phyloP scores from a whole-genome alignment of 2,797 vertebrate genomes.

The Atherinosoma microstoma region DNA sequence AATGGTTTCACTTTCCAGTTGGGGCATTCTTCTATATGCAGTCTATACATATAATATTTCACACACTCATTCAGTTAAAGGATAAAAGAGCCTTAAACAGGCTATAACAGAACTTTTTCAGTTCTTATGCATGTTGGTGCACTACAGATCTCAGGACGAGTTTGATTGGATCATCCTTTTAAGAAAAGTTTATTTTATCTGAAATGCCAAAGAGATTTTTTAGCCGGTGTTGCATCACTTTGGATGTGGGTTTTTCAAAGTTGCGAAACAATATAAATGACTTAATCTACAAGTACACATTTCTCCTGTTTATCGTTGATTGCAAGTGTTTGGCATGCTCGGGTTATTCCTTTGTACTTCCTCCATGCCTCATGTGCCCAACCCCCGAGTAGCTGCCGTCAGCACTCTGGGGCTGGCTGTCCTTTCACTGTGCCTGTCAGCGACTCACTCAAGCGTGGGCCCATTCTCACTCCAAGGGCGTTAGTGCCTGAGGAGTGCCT shows the following conservation, averaged over 20 bases:
- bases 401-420: slow-evolving; percentile 64
- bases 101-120: background rate
- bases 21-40: background rate
- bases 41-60: background rate
- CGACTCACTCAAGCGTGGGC: slow-evolving; percentile 62
- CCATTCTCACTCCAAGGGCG: slow-evolving; percentile 56
- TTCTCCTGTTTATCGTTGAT: slow-evolving; percentile 16
- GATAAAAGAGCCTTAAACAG: background rate
- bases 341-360: slow-evolving; percentile 62
- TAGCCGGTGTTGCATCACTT: slow-evolving; percentile 12
- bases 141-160: slow-evolving; percentile 1
- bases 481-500: slow-evolving; percentile 43
- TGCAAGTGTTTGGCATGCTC: slow-evolving; percentile 48
- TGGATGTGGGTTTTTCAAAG: slow-evolving; percentile 10
- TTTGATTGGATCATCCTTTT: slow-evolving; percentile 5
- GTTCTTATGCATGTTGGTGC: slow-evolving; percentile 3
- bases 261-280: slow-evolving; percentile 33
- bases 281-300: background rate
- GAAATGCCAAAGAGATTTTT: slow-evolving; percentile 1
- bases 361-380: slow-evolving; percentile 57
- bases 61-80: background rate
- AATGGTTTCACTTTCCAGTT: background rate
- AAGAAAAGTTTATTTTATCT: slow-evolving; percentile 15
- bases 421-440: slow-evolving; percentile 66
- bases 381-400: slow-evolving; percentile 59